A percentile compares a stretch with the other conserved stretches of the same genome.
phyloP scores from a whole-genome alignment of 1,140 invertebrate genomes.

The Drosophila tropicalis region DNA sequence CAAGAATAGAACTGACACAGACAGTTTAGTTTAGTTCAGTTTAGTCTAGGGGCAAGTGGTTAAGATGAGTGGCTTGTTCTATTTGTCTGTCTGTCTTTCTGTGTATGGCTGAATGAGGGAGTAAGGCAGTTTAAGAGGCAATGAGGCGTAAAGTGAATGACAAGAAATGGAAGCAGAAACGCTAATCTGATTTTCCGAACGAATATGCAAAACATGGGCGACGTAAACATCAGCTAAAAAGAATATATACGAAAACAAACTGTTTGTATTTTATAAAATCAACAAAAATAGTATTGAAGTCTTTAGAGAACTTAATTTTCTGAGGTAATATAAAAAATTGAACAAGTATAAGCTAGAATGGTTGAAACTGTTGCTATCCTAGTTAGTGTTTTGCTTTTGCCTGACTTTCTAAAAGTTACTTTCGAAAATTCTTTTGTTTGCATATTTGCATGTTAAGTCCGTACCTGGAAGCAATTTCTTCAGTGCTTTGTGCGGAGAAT shows the following conservation, averaged over 20 bases:
- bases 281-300: too few species aligned
- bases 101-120: neutral
- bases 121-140: constrained; percentile 9
- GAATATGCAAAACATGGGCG: neutral
- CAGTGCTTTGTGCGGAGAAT: neutral
- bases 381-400: constrained; percentile 17
- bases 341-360: too few species aligned
- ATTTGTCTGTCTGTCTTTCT: neutral
- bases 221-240: neutral
- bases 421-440: constrained; percentile 26
- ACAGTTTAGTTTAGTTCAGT: constrained; percentile 29
- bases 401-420: constrained; percentile 29
- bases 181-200: constrained; percentile 14
- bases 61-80: constrained; percentile 24
- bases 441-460: constrained; percentile 37
- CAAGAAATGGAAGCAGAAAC: constrained; percentile 14
- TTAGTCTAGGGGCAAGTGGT: constrained; percentile 33
- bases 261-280: neutral
- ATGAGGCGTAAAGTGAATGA: constrained; percentile 11
- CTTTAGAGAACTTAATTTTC: too few species aligned
- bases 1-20: constrained; percentile 15
- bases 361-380: too few species aligned
- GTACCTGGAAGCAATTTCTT: constrained; percentile 37
- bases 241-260: neutral
- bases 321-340: too few species aligned